Conservation (phyloP, 2,888 invertebrate genomes). For the Eueremaeus valkanovi region DNA sequence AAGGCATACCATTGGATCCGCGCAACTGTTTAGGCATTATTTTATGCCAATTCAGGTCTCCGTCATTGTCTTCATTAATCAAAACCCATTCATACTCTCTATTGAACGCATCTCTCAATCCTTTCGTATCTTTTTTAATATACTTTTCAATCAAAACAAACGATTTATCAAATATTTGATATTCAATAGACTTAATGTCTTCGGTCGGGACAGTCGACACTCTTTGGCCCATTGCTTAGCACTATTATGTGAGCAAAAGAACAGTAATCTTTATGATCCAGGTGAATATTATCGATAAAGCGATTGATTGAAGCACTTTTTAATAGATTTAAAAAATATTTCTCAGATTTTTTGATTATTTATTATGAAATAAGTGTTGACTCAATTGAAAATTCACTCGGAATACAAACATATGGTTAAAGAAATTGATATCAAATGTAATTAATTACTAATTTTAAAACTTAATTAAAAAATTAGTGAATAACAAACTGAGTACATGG, state of each 20-base stretch:
- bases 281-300: too few relatives aligned
- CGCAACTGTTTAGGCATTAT: slow-evolving; percentile 13
- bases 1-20: background rate
- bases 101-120: slow-evolving; percentile 9
- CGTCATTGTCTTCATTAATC: background rate
- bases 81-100: slow-evolving; percentile 7
- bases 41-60: slow-evolving; percentile 17
- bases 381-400: too few relatives aligned
- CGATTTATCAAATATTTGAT: slow-evolving; percentile 12
- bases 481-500: too few relatives aligned
- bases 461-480: too few relatives aligned
- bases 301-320: too few relatives aligned
- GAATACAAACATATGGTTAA: too few relatives aligned
- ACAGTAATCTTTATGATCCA: too few relatives aligned
- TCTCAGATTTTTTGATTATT: too few relatives aligned
- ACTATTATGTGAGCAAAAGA: background rate
- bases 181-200: background rate
- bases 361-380: too few relatives aligned
- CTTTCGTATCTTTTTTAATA: slow-evolving; percentile 1
- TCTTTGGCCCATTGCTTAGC: slow-evolving; percentile 16
- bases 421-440: too few relatives aligned
- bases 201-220: background rate
- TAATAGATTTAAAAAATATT: too few relatives aligned
- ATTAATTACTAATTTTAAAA: too few relatives aligned
- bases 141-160: slow-evolving; percentile 14